These are phyloP conservation scores for Drosophila quadrilineata DNA, from an alignment of 1,140 invertebrate genomes.

Conservation along the genomic window DNA sequence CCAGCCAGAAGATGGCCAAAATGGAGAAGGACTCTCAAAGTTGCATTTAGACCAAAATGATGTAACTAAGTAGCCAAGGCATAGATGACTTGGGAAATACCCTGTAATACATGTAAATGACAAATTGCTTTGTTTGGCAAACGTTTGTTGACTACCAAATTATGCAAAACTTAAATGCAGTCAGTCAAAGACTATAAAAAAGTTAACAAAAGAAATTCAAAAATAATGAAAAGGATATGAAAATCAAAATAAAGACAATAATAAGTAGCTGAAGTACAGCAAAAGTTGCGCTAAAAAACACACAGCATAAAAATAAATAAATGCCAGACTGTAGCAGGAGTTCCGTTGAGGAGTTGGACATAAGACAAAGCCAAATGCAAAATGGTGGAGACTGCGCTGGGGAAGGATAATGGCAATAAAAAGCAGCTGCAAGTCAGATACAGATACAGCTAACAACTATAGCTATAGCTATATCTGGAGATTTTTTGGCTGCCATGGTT, in stretches of 20 bases:
- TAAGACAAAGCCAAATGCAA: constrained; percentile 33
- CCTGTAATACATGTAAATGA: too few species aligned
- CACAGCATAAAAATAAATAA: constrained; percentile 65
- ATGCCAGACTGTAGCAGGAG: constrained; percentile 46
- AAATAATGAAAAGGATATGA: too few species aligned
- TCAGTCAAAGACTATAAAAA: constrained; percentile 52
- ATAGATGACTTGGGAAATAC: too few species aligned
- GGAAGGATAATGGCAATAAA: constrained; percentile 58
- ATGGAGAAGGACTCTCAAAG: constrained; percentile 33
- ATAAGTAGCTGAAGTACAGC: constrained; percentile 24
- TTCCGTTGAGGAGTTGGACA: neutral
- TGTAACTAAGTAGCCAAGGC: too few species aligned
- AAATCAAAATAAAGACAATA: constrained; percentile 70
- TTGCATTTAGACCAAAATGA: too few species aligned
- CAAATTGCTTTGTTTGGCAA: too few species aligned
- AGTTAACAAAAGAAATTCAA: constrained; percentile 68
- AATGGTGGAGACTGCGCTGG: too few species aligned
- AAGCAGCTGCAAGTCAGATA: constrained; percentile 69
- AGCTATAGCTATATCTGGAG: too few species aligned
- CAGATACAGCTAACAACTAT: too few species aligned
- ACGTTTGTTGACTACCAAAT: neutral
- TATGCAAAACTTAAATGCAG: constrained; percentile 29
- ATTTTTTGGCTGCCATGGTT: constrained; percentile 24
- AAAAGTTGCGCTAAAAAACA: constrained; percentile 52
- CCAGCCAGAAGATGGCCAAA: constrained; percentile 20